Percentiles rank a stretch among this genome's conserved stretches.
These are phyloP conservation scores for Heliconius nattereri DNA, from an alignment of 1,140 invertebrate genomes.

Conservation along the genomic window DNA sequence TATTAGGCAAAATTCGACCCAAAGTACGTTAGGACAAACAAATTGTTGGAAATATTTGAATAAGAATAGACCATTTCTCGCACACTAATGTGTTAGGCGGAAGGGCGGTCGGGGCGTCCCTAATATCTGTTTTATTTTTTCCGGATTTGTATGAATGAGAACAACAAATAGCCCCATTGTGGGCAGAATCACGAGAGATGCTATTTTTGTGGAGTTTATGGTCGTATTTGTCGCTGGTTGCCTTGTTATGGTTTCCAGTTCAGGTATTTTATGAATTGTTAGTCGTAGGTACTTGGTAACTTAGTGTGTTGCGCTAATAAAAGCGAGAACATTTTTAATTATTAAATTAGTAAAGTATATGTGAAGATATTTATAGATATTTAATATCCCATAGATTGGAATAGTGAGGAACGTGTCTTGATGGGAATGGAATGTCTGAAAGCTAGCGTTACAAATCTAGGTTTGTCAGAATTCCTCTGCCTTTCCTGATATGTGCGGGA, in stretches of 20 bases:
- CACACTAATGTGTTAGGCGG: slow-evolving; percentile 74
- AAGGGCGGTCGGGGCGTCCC: slow-evolving; percentile 53
- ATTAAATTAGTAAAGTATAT: too few species aligned
- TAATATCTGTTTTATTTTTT: slow-evolving; percentile 79
- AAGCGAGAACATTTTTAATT: too few species aligned
- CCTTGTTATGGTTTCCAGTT: slow-evolving; percentile 37
- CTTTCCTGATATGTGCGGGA: too few species aligned
- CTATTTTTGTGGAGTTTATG: slow-evolving; percentile 71
- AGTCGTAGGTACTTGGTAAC: too few species aligned
- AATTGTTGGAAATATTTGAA: slow-evolving; percentile 78
- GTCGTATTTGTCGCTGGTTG: slow-evolving; percentile 59
- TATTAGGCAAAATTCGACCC: not conserved
- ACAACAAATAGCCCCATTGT: slow-evolving; percentile 71
- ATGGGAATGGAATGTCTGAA: too few species aligned
- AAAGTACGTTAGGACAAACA: slow-evolving; percentile 68
- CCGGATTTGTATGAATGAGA: slow-evolving; percentile 72
- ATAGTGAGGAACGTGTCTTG: too few species aligned
- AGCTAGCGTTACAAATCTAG: too few species aligned
- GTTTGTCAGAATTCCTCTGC: too few species aligned
- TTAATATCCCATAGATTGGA: too few species aligned
- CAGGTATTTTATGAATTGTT: slow-evolving; percentile 29
- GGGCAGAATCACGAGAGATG: slow-evolving; percentile 62
- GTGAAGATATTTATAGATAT: too few species aligned
- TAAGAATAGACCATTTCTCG: slow-evolving; percentile 72
- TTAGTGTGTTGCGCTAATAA: too few species aligned